These are phyloP conservation scores for Anhinga anhinga DNA, from an alignment of 2,113 vertebrate species.

Conservation along the genomic window DNA sequence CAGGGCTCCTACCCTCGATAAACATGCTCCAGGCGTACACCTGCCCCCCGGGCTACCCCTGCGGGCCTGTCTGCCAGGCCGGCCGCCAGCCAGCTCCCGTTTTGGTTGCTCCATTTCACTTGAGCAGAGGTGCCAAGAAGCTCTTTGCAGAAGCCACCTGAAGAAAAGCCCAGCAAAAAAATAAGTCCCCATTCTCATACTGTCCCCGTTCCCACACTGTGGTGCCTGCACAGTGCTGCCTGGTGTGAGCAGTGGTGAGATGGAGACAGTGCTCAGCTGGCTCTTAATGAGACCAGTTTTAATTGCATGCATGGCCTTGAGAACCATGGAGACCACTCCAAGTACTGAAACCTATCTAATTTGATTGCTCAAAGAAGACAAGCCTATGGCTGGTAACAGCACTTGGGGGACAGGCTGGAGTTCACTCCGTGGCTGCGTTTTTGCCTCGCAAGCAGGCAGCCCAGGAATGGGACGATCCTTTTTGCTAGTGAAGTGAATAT, in stretches of 20 bases:
- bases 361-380: neutral
- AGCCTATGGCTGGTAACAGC: neutral
- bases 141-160: neutral
- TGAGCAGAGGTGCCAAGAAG: neutral
- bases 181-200: neutral
- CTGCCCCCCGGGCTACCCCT: neutral
- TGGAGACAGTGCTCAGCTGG: neutral
- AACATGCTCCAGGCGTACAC: neutral
- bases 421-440: neutral
- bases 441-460: rapidly evolving
- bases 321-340: neutral
- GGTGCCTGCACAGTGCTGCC: rapidly evolving
- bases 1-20: neutral
- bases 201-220: rapidly evolving
- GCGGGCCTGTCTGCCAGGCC: neutral
- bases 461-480: rapidly evolving
- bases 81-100: neutral
- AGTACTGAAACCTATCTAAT: neutral
- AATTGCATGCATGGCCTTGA: neutral
- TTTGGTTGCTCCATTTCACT: constrained; percentile 16
- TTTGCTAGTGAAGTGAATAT: neutral
- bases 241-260: rapidly evolving
- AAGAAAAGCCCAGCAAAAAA: neutral
- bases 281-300: neutral
- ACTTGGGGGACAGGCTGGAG: neutral